Evolutionary conservation across 2,113 vertebrate genomes (phyloP).

Genomic region (Cephalopterus ornatus): DNA sequence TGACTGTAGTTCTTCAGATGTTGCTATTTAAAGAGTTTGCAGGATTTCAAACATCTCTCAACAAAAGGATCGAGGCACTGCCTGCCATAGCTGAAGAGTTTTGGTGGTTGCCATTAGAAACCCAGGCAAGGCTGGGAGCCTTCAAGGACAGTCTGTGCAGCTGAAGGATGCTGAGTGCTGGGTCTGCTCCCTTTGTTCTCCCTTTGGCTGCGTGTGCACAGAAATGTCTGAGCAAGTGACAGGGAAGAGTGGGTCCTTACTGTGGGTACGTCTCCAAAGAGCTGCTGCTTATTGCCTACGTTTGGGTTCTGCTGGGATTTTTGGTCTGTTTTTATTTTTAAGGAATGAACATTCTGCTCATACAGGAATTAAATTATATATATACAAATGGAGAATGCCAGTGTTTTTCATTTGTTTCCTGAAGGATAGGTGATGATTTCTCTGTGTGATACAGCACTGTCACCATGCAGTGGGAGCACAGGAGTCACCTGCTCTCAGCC

Average conservation of each 20-base stretch:
- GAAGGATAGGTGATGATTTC: not conserved
- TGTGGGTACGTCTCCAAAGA: not conserved
- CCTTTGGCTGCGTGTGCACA: conserved; percentile 9
- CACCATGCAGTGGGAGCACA: not conserved
- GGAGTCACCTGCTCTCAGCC: not conserved
- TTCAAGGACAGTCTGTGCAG: not conserved
- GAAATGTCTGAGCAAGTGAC: not conserved
- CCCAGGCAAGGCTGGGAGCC: conserved; percentile 41
- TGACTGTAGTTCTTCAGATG: not conserved
- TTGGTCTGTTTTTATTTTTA: no score
- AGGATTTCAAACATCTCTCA: conserved; percentile 25
- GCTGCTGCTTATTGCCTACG: not conserved
- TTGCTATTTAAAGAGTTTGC: conserved; percentile 21
- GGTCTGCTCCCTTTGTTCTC: not conserved
- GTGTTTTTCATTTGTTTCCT: not conserved
- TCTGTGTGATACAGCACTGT: not conserved
- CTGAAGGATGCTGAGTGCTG: conserved; percentile 5
- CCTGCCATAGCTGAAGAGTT: conserved; percentile 14
- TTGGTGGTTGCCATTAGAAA: conserved; percentile 73
- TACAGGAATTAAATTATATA: not conserved
- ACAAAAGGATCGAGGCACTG: conserved; percentile 36
- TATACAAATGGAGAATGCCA: not conserved
- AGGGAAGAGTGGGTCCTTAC: not conserved
- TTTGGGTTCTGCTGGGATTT: not conserved
- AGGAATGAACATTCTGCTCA: not conserved